Evolutionary conservation across 2,797 vertebrate species (phyloP).

Genomic region (Chaetodon trifasciatus): DNA sequence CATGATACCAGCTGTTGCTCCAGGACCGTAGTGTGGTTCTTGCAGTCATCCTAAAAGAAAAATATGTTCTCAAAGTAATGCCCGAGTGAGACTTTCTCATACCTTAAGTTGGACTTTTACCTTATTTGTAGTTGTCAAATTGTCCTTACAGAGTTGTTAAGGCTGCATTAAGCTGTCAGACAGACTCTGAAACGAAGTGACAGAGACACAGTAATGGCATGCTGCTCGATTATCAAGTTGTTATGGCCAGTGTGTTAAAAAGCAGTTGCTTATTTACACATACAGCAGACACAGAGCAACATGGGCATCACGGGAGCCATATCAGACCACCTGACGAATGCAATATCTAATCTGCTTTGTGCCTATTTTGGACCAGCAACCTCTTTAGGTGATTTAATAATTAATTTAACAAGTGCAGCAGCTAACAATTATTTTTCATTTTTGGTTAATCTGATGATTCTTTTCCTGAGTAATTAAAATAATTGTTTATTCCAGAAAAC

Average conservation of each 20-base stretch:
- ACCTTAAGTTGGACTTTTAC: slow-evolving; percentile 13
- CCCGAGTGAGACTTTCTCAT: slow-evolving; percentile 12
- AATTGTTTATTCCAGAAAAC: not conserved
- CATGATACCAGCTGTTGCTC: slow-evolving; percentile 78
- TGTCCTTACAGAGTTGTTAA: not conserved
- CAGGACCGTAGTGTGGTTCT: slow-evolving; percentile 51
- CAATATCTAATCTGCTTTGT: not conserved
- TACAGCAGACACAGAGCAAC: not conserved
- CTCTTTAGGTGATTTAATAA: not conserved
- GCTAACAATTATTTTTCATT: not conserved
- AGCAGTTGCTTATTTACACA: slow-evolving; percentile 9
- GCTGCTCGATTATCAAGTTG: slow-evolving; percentile 14
- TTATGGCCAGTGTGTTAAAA: slow-evolving; percentile 16
- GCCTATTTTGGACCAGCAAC: not conserved
- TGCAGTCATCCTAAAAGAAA: slow-evolving; percentile 25
- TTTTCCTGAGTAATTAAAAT: not conserved
- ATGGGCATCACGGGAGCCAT: not conserved
- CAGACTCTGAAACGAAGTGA: slow-evolving; percentile 2
- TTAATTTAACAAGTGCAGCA: not conserved
- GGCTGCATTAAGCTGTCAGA: slow-evolving; percentile 1
- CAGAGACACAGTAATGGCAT: not conserved
- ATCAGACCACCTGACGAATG: not conserved
- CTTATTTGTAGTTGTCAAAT: slow-evolving; percentile 18
- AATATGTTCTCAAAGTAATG: slow-evolving; percentile 15
- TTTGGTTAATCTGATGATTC: not conserved